Conservation (phyloP, 2,797 vertebrate species). For the Danionella dracula region DNA sequence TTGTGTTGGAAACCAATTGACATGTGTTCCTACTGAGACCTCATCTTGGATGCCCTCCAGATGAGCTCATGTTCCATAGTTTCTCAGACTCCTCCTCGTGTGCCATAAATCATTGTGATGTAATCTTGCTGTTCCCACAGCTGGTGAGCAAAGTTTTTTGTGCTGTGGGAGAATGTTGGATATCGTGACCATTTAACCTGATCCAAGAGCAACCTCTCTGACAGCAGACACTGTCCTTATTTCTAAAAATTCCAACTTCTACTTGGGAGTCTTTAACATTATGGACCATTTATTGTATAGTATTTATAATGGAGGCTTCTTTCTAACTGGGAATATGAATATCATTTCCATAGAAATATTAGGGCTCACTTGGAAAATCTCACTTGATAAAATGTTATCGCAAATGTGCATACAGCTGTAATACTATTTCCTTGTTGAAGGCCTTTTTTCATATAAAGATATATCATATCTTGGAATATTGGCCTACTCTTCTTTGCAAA, state of each 20-base stretch:
- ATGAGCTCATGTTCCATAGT: conserved; percentile 65
- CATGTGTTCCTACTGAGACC: conserved; percentile 66
- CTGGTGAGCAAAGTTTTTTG: conserved; percentile 3
- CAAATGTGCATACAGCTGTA: no score
- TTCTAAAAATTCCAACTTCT: background rate
- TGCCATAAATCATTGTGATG: conserved; percentile 73
- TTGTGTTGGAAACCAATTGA: conserved; percentile 67
- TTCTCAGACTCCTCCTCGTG: conserved; percentile 24
- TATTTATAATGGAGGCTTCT: background rate
- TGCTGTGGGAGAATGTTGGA: conserved; percentile 50
- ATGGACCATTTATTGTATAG: background rate
- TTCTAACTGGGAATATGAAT: no score
- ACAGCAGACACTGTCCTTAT: background rate
- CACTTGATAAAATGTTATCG: no score
- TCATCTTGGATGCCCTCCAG: conserved; percentile 63
- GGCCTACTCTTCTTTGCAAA: no score
- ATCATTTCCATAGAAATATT: no score
- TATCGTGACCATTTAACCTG: conserved; percentile 56
- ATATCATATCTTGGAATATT: no score
- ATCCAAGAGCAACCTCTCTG: background rate
- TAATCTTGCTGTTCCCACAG: conserved; percentile 59
- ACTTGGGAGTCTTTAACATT: background rate
- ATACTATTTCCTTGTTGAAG: no score
- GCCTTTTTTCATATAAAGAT: no score
- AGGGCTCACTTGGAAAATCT: no score